Conservation (phyloP, 1,140 invertebrate species). For the Alviniconcha marisindica region DNA sequence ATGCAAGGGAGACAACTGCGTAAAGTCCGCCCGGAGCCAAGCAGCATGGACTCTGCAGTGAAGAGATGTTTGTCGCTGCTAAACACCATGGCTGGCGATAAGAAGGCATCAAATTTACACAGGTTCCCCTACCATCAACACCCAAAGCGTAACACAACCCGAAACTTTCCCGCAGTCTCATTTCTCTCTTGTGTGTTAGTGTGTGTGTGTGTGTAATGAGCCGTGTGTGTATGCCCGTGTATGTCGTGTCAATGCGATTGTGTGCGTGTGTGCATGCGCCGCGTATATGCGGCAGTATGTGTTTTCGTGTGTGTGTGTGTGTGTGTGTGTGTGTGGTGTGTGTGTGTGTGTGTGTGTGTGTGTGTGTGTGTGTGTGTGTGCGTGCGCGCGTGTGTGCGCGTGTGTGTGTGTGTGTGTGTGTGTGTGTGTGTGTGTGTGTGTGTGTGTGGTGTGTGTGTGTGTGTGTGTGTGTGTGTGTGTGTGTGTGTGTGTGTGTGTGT, state of each 20-base stretch:
- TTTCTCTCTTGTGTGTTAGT: neutral
- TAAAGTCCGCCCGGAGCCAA: neutral
- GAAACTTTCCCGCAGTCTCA: neutral
- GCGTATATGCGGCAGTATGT: neutral
- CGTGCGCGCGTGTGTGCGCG: neutral
- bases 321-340: neutral
- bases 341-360: neutral
- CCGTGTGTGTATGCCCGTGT: neutral
- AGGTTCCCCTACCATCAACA: conserved; percentile 23
- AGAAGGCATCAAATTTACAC: conserved; percentile 30
- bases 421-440: conserved; percentile 8
- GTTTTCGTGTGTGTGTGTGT: neutral
- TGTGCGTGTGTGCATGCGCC: neutral
- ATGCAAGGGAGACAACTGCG: conserved; percentile 24
- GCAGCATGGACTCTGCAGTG: neutral
- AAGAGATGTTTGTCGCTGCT: conserved; percentile 23
- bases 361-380: neutral
- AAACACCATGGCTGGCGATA: conserved; percentile 18
- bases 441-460: conserved; percentile 4
- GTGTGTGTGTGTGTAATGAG: conserved; percentile 10
- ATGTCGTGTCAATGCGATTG: neutral
- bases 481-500: neutral
- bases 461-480: neutral
- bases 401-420: neutral
- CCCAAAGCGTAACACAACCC: conserved; percentile 21